Evolutionary conservation across 1,140 invertebrate species (phyloP), one percentile per base, ranked within the genome.

Genomic region (Dendroctonus valens): DNA sequence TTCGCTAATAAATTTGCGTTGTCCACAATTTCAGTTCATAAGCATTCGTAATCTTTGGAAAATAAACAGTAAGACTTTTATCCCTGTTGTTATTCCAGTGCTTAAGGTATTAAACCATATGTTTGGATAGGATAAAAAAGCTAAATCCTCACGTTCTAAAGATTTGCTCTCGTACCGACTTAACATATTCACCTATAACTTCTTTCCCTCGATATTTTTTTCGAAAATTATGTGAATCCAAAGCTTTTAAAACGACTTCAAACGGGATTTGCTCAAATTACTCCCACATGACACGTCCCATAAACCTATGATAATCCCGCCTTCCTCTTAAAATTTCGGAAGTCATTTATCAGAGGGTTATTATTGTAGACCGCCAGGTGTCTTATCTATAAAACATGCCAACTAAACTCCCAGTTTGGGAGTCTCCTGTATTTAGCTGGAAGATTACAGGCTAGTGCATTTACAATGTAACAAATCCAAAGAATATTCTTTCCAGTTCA

Each of bases 251-350:
- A 54, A 12, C 26, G 6, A 61, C 40, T 63, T 14, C 15, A 44
- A 38, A 49, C 58, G 39, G 51, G 51, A 38, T 44, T 46, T 14
- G 42, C 39, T 44, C 9, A 12, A 41, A 15, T 37, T 11, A 8
- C 42, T 15, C 40, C 58, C 41, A 54, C 58, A 60, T 38, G 58
- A 67, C 65, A 67, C 65, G 65, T 67, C 57, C 58, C 62, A 55
- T 69, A 69, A 69, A 61, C 59, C 68, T 37, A 40, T n/a, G 26
- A 46, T 67, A 70, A 67, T 67, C 69, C 65, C 59, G 49, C 60
- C 59, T 70, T 70, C 69, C 69, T 70, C 67, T 65, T 57, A 61
- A 67, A 70, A 51, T 70, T 70, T 70, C 59, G 69, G 69, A 70
- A 70, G 69, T 70, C 60, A 53, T 70, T 61, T 44, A 61, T 70